phyloP scores from a whole-genome alignment of 2,113 vertebrate genomes.

The Xiphophorus couchianus region DNA sequence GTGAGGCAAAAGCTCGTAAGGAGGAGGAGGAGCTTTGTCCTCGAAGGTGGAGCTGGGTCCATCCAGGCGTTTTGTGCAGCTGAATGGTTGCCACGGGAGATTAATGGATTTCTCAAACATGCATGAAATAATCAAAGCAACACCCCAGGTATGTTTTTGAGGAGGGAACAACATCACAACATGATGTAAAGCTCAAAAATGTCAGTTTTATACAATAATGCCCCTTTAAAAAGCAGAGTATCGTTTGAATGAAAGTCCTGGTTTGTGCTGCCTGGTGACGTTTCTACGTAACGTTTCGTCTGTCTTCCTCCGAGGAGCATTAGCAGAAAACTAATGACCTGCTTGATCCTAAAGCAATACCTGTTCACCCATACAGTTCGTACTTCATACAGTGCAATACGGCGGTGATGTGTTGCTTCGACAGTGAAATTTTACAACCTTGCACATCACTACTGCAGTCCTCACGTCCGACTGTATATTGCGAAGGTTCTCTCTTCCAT shows the following conservation, averaged over 20 bases:
- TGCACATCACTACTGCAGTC: constrained; percentile 48
- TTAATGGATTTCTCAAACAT: no score
- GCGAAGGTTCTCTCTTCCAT: not conserved
- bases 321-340: not conserved
- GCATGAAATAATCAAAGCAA: no score
- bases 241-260: not conserved
- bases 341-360: constrained; percentile 11
- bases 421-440: constrained; percentile 39
- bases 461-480: constrained; percentile 38
- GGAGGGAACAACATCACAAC: no score
- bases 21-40: no score
- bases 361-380: constrained; percentile 6
- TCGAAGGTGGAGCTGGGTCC: no score
- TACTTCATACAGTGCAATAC: not conserved
- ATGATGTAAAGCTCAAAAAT: no score
- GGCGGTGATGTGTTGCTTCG: constrained; percentile 24
- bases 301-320: not conserved
- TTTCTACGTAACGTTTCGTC: not conserved
- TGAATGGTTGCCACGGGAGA: no score
- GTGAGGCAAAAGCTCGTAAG: no score
- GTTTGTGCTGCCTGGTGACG: not conserved
- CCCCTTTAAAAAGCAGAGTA: no score
- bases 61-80: no score
- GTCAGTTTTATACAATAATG: no score
- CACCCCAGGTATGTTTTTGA: no score